Evolutionary conservation across 2,113 vertebrate genomes (phyloP).

Genomic region (Myrmophylax atrothorax): DNA sequence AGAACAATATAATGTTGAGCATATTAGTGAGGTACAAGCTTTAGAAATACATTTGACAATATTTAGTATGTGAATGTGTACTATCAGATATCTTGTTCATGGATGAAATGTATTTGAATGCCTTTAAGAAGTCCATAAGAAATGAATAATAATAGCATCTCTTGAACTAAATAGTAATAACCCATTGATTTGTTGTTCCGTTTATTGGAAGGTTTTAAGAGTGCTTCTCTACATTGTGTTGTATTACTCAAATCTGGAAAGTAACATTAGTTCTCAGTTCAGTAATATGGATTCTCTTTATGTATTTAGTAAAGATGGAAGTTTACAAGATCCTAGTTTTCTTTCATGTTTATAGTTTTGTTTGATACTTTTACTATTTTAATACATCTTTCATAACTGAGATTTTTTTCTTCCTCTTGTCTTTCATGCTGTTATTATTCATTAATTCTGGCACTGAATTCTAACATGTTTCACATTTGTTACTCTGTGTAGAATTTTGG

Average conservation of each 20-base stretch:
- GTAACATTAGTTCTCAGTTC: not conserved
- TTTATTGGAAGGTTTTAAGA: not conserved
- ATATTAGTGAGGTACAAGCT: not conserved
- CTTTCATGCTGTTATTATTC: not conserved
- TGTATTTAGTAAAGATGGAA: not conserved
- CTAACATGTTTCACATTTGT: not conserved
- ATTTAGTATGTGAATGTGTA: not conserved
- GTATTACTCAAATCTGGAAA: not conserved
- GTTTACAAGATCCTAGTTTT: not conserved
- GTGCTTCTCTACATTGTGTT: fast-evolving
- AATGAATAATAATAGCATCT: not conserved
- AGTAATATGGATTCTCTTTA: not conserved
- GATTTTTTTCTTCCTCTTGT: not conserved
- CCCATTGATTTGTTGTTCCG: not conserved
- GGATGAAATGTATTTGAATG: not conserved
- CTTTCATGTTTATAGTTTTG: not conserved
- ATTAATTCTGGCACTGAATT: not conserved
- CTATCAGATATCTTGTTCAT: not conserved
- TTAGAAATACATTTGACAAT: not conserved
- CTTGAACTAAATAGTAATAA: not conserved
- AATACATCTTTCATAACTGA: not conserved
- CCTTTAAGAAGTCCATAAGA: not conserved
- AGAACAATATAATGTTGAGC: fast-evolving
- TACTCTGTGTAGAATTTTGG: not conserved
- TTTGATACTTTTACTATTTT: not conserved